Evolutionary conservation across 2,113 vertebrate genomes (phyloP).

Genomic region (Stegostoma tigrinum): DNA sequence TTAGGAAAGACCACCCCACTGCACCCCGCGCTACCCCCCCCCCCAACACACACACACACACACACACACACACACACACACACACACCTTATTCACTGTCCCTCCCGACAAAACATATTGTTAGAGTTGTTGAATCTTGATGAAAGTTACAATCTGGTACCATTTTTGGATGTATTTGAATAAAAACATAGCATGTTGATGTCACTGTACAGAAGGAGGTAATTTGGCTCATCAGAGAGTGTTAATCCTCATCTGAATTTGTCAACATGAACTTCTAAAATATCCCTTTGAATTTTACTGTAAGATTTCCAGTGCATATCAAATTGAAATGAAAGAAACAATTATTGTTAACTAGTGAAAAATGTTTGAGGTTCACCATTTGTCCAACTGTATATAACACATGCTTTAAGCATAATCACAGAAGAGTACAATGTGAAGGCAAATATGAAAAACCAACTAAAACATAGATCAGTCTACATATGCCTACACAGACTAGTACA

Average conservation of each 20-base stretch:
- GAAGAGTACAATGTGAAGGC: neutral
- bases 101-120: too few relatives aligned
- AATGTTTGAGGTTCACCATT: neutral
- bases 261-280: neutral
- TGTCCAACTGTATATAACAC: neutral
- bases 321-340: conserved; percentile 1
- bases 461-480: neutral
- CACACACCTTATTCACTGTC: neutral
- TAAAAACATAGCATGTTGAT: neutral
- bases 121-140: neutral
- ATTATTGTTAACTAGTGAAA: conserved; percentile 9
- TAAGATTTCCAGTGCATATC: neutral
- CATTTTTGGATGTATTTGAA: neutral
- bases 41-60: too few relatives aligned
- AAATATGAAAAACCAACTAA: neutral
- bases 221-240: neutral
- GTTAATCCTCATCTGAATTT: neutral
- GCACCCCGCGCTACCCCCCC: too few relatives aligned
- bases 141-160: neutral
- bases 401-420: neutral
- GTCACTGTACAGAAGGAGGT: neutral
- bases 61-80: too few relatives aligned
- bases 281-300: neutral
- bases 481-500: neutral
- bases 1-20: too few relatives aligned